Percentiles rank a stretch among this genome's conserved stretches.
Evolutionary conservation across 2,888 invertebrate genomes (phyloP).

Genomic region (Dasysyrphus tricinctus): DNA sequence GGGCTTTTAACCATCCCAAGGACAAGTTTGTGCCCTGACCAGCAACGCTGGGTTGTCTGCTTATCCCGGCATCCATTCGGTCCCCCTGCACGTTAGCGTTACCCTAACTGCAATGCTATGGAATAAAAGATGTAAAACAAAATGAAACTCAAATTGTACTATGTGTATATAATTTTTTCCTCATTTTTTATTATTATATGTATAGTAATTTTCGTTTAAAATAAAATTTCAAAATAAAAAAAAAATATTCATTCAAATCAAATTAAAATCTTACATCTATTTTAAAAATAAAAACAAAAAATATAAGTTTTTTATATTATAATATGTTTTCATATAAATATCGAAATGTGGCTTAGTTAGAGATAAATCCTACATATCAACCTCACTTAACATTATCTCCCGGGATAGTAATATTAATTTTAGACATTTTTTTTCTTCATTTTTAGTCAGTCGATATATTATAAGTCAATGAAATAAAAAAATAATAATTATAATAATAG

Average conservation of each 20-base stretch:
- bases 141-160: constrained; percentile 53
- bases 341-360: constrained; percentile 68
- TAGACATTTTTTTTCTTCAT: constrained; percentile 43
- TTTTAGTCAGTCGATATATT: constrained; percentile 70
- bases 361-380: constrained; percentile 37
- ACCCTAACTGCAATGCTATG: no score
- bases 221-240: constrained; percentile 42
- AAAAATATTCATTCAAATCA: constrained; percentile 35
- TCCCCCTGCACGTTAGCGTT: no score
- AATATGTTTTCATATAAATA: constrained; percentile 58
- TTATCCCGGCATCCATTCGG: no score
- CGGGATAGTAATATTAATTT: constrained; percentile 43
- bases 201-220: constrained; percentile 58
- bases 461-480: constrained; percentile 49
- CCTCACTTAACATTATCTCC: constrained; percentile 45
- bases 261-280: constrained; percentile 43
- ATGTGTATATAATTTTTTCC: constrained; percentile 54
- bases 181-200: constrained; percentile 54
- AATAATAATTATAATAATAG: constrained; percentile 18
- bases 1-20: no score
- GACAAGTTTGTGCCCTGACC: no score
- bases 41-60: no score
- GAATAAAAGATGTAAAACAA: constrained; percentile 7
- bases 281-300: constrained; percentile 41
- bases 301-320: constrained; percentile 41